Percentiles rank a stretch among this genome's conserved stretches.
These are phyloP conservation scores for Tenodera sinensis DNA, from an alignment of 2,888 invertebrate genomes.

Conservation along the genomic window DNA sequence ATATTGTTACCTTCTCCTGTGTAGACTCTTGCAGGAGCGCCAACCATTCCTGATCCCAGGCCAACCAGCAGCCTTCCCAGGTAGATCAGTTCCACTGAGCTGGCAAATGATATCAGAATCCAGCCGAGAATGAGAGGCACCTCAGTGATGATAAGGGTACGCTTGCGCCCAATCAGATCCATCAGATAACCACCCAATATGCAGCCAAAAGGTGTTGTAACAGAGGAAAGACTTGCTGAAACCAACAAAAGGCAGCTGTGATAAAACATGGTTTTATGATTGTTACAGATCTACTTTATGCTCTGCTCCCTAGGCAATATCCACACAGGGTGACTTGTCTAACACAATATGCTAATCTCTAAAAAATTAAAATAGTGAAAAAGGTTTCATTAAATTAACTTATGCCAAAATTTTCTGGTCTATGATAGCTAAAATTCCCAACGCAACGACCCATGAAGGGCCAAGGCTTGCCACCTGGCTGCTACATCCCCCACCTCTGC, in stretches of 20 bases:
- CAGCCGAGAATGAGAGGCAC: conserved; percentile 67
- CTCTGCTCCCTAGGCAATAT: too few species aligned
- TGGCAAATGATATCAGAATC: conserved; percentile 58
- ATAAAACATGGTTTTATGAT: too few species aligned
- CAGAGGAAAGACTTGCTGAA: conserved; percentile 62
- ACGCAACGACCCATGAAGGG: too few species aligned
- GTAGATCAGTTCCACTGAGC: conserved; percentile 59
- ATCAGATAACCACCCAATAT: conserved; percentile 66
- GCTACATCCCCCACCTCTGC: too few species aligned
- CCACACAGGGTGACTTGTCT: too few species aligned
- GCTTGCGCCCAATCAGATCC: conserved; percentile 63
- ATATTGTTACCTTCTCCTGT: conserved; percentile 56
- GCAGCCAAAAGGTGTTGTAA: conserved; percentile 59
- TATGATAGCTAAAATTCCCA: too few species aligned
- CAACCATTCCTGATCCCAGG: conserved; percentile 68
- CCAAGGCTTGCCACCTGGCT: too few species aligned
- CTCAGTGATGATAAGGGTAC: conserved; percentile 61
- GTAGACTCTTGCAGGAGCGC: conserved; percentile 66
- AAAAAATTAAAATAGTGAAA: too few species aligned
- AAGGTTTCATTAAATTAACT: too few species aligned
- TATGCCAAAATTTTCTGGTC: too few species aligned
- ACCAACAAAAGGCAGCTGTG: conserved; percentile 9
- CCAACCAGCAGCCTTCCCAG: conserved; percentile 60
- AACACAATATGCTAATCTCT: too few species aligned
- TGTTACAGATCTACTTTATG: too few species aligned